Base-by-base conservation (phyloP, 2,797 vertebrate species). In the Buphagus erythrorhynchus region DNA sequence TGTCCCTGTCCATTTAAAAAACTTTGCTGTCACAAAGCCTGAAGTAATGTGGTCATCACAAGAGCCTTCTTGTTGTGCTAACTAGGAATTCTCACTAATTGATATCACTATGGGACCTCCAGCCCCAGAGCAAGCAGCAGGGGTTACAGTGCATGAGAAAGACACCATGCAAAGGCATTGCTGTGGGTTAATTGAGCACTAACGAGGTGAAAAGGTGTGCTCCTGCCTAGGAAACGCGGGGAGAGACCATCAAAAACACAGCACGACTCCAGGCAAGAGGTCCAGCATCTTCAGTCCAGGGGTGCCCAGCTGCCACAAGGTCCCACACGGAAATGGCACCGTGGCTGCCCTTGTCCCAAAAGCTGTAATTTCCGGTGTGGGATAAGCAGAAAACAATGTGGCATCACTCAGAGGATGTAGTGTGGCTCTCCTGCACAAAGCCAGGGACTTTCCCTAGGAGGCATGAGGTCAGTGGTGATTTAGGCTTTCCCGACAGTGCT, bases 51-150 rank as follows among this genome's bases (percentile, higher is more conserved):
- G 67, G 26, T 20, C 49, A 18, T 58, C 75, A 48, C 62, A 51
- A 51, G 51, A 66, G 35, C 14, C 49, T 90, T 59, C 66, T 92
- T 97, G 59, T 95, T 91, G 72, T 92, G 91, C 78, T 96, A 88
- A 93, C n/a, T 49, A 88, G 81, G 36, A 69, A 62, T 82, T 84
- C 68, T 66, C 66, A 35, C 67, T 95, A 93, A 86, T 19, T 91
- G 81, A 26, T 88, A 87, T 31, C 63, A 12, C 67, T 52, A 20
- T 13, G 11, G 8, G 85, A 79, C 16, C 61, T 17, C 1, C 1
- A 46, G 77, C 84, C 63, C 31, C 68, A n/a, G 28, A 28, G 25
- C 5, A 46, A 87, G 81, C 93, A 73, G 85, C 88, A 55, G 71
- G 87, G 66, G 55, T 49, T 55, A 35, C 2, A 9, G 21, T 4